Evolutionary conservation across 2,888 invertebrate genomes (phyloP).

Genomic region (Ennomos fuscantarius): DNA sequence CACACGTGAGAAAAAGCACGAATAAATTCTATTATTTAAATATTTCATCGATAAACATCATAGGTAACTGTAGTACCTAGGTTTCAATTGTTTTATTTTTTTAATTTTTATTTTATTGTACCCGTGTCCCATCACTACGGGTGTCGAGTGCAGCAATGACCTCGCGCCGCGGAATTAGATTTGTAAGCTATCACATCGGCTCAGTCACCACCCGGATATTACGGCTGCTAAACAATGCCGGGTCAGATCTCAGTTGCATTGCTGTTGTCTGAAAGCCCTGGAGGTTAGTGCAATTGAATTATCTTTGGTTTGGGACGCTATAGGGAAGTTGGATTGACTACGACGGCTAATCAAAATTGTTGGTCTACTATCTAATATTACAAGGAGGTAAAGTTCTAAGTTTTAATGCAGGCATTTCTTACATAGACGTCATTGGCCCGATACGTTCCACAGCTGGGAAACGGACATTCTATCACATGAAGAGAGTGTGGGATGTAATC

Average conservation of each 20-base stretch:
- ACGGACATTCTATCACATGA: too few relatives aligned
- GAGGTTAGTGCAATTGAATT: constrained; percentile 24
- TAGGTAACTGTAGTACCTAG: too few relatives aligned
- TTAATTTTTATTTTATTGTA: constrained; percentile 1
- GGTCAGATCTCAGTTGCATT: constrained; percentile 23
- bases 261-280: constrained; percentile 21
- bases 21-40: too few relatives aligned
- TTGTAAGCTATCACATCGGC: constrained; percentile 66
- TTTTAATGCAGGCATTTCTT: too few relatives aligned
- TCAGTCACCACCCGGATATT: constrained; percentile 51
- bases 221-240: constrained; percentile 40
- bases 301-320: constrained; percentile 7
- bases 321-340: constrained; percentile 15
- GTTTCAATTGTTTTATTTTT: too few relatives aligned
- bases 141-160: constrained; percentile 55
- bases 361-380: neutral
- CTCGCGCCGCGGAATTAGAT: constrained; percentile 66
- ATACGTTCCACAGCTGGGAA: too few relatives aligned
- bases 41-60: too few relatives aligned
- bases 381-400: too few relatives aligned
- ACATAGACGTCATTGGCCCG: too few relatives aligned
- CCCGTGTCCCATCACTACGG: constrained; percentile 10
- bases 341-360: constrained; percentile 3
- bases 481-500: too few relatives aligned
- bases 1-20: too few relatives aligned